Base-by-base conservation (phyloP, 2,797 vertebrate species). In the Cottoperca gobio region DNA sequence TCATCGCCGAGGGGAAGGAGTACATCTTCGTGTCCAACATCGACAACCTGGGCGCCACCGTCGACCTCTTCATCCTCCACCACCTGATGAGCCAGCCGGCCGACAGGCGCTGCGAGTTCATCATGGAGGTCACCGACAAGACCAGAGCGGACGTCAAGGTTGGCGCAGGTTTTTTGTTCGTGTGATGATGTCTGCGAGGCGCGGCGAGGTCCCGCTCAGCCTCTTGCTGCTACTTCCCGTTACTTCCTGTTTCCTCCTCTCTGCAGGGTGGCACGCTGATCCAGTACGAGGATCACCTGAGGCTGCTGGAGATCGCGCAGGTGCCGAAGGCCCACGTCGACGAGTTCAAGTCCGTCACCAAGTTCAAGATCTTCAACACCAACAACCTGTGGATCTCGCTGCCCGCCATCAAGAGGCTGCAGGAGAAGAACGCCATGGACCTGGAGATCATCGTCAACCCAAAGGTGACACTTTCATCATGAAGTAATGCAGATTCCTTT, bases 331-430 rank as follows among this genome's bases (percentile, higher is more conserved):
- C 97, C 14, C 96, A 99, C 0, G 97, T 99, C 0, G 97, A 99
- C 81, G 97, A 99, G 88, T 99, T 99, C 94, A 99, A 99, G 91
- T 99, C 98, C 0, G 97, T 99, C 86, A 96, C 97, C 59, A 99
- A 99, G 90, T 99, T 99, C 92, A 99, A 99, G 95, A 99, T 99
- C 90, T 99, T 99, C 92, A 99, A 99, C 85, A 99, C 98, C 82
- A 99, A 99, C 95, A 99, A 99, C 83, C 73, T 99, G 88, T 99
- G 98, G 98, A 96, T 99, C 83, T 98, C 97, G 11, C 91, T 99
- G 86, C 93, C 95, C 43, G 97, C 97, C 39, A 95, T 99, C 86
- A 97, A 96, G 93, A 95, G 97, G 81, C 93, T 99, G 73, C 96
- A 97, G 72, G 96, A 98, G 76, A 92, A 95, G 39, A 97, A 96